Evolutionary conservation across 2,888 invertebrate genomes (phyloP).

Genomic region (Rhamnusium bicolor): DNA sequence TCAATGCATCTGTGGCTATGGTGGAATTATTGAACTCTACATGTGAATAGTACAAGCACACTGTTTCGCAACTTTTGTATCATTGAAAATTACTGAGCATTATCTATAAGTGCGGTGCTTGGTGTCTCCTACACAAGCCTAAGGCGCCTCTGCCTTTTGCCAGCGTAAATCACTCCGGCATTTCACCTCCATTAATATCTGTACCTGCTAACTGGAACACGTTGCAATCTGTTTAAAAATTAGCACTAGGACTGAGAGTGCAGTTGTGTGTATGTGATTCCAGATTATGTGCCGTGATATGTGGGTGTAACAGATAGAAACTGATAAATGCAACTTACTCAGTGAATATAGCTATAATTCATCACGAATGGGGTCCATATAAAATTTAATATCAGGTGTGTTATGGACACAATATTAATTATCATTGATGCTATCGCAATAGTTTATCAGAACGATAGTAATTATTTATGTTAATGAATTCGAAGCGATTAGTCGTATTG

Average conservation of each 20-base stretch:
- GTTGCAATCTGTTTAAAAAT: conserved; percentile 52
- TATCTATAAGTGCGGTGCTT: conserved; percentile 42
- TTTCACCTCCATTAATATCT: conserved; percentile 60
- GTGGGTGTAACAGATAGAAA: conserved; percentile 59
- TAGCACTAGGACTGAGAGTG: conserved; percentile 27
- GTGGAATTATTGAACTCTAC: no score
- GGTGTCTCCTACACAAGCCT: conserved; percentile 58
- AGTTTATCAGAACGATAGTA: conserved; percentile 32
- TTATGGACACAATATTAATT: conserved; percentile 29
- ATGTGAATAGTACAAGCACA: no score
- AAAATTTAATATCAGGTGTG: conserved; percentile 22
- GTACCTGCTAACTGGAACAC: conserved; percentile 61
- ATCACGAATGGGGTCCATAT: conserved; percentile 39
- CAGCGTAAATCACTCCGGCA: conserved; percentile 57
- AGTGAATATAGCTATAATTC: conserved; percentile 48
- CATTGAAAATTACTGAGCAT: conserved; percentile 43
- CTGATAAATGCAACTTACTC: conserved; percentile 50
- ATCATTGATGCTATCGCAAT: conserved; percentile 33
- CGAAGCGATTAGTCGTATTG: background rate
- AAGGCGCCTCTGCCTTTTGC: conserved; percentile 53
- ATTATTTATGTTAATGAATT: background rate
- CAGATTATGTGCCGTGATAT: conserved; percentile 55
- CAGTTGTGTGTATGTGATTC: conserved; percentile 47
- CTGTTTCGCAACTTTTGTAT: conserved; percentile 48
- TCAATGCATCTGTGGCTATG: background rate